These are phyloP conservation scores for Pocillopora damicornis DNA, from an alignment of 64 coral and sea anemone genomes.

Conservation along the genomic window DNA sequence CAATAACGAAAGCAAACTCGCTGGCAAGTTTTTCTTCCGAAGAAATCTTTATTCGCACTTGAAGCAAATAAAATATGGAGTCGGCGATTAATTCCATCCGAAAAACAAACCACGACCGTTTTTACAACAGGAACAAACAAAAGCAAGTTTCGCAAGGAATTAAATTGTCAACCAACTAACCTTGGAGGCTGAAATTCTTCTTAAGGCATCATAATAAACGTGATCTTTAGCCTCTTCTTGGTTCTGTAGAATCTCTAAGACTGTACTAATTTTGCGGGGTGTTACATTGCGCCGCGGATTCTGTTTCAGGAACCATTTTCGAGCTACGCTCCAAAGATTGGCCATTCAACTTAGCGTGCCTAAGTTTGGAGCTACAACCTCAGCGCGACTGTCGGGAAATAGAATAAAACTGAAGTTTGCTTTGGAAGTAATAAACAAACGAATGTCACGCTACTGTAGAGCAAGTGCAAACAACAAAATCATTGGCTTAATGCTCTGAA, in stretches of 20 bases:
- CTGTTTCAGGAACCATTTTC: slow-evolving; percentile 13
- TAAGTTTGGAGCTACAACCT: background rate
- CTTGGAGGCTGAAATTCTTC: slow-evolving; percentile 40
- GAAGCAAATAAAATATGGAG: background rate
- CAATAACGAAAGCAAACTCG: background rate
- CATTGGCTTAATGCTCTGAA: background rate
- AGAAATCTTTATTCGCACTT: background rate
- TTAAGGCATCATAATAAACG: slow-evolving; percentile 61
- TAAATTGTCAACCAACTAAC: background rate
- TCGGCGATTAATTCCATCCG: background rate
- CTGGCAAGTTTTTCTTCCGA: background rate
- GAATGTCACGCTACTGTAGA: slow-evolving; percentile 23
- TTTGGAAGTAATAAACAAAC: slow-evolving; percentile 1
- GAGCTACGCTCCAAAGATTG: slow-evolving; percentile 19
- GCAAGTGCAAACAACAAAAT: slow-evolving; percentile 1
- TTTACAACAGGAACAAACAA: slow-evolving; percentile 1
- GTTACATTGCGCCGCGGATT: background rate
- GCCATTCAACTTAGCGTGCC: slow-evolving; percentile 7
- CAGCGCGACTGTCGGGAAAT: background rate
- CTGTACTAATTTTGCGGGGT: slow-evolving; percentile 15
- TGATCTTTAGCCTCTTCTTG: slow-evolving; percentile 61
- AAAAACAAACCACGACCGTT: background rate
- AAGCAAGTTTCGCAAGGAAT: no score
- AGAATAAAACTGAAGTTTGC: background rate
- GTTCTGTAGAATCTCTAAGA: slow-evolving; percentile 42